Conservation (phyloP, 2,888 invertebrate species). For the Antheraea assamensis region DNA sequence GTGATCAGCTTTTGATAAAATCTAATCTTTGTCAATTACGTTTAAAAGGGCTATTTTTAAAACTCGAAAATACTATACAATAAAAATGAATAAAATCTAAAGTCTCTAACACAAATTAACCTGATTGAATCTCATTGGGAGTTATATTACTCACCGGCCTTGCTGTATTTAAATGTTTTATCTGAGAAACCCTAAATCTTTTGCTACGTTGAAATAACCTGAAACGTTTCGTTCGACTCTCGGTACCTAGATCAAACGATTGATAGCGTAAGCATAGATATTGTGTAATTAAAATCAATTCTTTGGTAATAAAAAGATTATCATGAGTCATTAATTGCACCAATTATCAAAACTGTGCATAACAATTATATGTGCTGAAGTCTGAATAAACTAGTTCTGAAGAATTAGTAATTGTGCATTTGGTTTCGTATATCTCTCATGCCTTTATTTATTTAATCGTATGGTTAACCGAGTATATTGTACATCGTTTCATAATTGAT, state of each 20-base stretch:
- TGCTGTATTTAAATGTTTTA: not conserved
- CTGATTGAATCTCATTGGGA: conserved; percentile 17
- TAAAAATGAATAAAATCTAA: not conserved
- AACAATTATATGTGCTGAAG: not conserved
- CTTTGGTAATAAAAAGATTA: not conserved
- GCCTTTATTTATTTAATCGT: not conserved
- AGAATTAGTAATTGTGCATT: not conserved
- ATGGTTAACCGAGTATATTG: too few species aligned
- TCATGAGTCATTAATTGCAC: not conserved
- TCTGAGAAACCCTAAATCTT: not conserved
- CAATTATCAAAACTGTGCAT: not conserved
- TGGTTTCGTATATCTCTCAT: not conserved
- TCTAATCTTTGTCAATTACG: too few species aligned
- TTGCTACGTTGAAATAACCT: not conserved
- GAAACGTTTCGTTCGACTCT: not conserved
- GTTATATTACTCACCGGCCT: not conserved
- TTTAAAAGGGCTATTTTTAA: too few species aligned
- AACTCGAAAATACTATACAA: too few species aligned
- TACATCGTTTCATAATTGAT: too few species aligned
- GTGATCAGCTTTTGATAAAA: not conserved
- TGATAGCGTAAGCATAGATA: not conserved
- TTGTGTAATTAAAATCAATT: not conserved
- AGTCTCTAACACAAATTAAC: conserved; percentile 15
- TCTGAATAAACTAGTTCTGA: not conserved
- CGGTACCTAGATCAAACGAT: not conserved